Base-by-base conservation (phyloP, 2,797 vertebrate species). In the Kryptolebias ocellatus region DNA sequence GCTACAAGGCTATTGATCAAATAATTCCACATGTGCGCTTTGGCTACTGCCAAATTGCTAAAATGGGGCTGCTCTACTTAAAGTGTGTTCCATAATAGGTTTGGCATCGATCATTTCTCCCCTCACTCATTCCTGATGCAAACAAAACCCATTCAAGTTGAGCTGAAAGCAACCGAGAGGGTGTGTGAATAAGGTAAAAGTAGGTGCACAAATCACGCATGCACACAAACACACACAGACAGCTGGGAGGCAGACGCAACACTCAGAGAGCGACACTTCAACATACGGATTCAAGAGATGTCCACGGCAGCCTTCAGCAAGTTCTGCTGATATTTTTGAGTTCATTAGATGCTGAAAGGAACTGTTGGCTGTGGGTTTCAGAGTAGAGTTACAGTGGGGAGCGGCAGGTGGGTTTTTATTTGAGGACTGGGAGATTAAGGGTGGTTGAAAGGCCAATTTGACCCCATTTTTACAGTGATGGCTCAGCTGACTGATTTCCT, bases 1-100 rank as follows among this genome's bases (percentile, higher is more conserved):
- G 87, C 88, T 80, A 83, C 88, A 87, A 87, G 79, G 80, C 86
- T 92, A 94, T 95, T 93, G 93, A 95, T 94, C 84, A 92, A 93
- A 93, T 93, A 92, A 93, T 93, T 93, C 92, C 90, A 91, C 88
- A 87, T 86, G 88, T 79, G 80, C 78, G 89, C 83, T 87, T 89
- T 63, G 70, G 84, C 90, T 86, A 79, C 85, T 65, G 85, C 64
- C 89, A 93, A 93, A 94, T 93, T 93, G 90, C 90, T 91, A 88
- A 93, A 94, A 93, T 86, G 89, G 85, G 90, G 70, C 78, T 85
- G 88, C 86, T 90, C 84, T 83, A 88, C 90, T 92, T 91, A 88
- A 86, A 92, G 82, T 81, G 78, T 79, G 87, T 91, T 79, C 87
- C 79, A 39, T 93, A 94, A 94, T 93, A 92, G 90, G 76, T 89